Base-by-base conservation (phyloP, 2,113 vertebrate genomes). In the Stegastes partitus region DNA sequence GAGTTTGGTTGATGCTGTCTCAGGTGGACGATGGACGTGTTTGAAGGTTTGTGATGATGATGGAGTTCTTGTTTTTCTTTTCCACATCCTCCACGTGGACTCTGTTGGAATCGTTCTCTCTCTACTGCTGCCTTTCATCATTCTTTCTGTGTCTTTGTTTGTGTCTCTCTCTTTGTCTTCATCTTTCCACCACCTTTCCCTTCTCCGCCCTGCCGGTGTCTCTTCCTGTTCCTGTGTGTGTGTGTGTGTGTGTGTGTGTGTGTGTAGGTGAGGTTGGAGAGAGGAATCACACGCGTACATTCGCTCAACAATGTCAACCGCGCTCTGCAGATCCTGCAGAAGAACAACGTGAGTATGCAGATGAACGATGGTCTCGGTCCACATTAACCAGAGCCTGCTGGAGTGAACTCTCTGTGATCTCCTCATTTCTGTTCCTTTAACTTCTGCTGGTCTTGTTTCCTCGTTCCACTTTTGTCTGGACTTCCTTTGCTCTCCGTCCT, bases 271-370 rank as follows among this genome's bases (percentile, higher is more conserved):
- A 99, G 97, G 77, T 84, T 93, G 94, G 98, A 99, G 93, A 98
- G 95, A 85, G 98, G 98, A 77, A 95, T 96, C 91, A 97, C 97
- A 25, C 96, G 96, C 78, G 98, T 99, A 92, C 98, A 99, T 90
- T 96, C 97, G 54, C 94, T 99, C 88, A 99, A 99, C 93, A 99
- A 99, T 95, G 97, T 99, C 93, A 99, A 99, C 95, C 96, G 97
- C 69, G 98, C 97, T 83, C 95, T 99, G 81, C 95, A 95, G 71
- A 89, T 99, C 91, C 92, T 99, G 91, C 97, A 96, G 94, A 99
- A 98, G 94, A 98, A 98, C 92, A 98, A 99, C 76, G 98, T 99
- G 93, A 98, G 98, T 97, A 70, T 8, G 6, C 49, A 42, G 56
- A 34, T 59, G 67, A 23, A 64, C n/a, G n/a, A n/a, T n/a, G n/a